Evolutionary conservation across 2,888 invertebrate genomes (phyloP).

Genomic region (Leptopilina syphax): DNA sequence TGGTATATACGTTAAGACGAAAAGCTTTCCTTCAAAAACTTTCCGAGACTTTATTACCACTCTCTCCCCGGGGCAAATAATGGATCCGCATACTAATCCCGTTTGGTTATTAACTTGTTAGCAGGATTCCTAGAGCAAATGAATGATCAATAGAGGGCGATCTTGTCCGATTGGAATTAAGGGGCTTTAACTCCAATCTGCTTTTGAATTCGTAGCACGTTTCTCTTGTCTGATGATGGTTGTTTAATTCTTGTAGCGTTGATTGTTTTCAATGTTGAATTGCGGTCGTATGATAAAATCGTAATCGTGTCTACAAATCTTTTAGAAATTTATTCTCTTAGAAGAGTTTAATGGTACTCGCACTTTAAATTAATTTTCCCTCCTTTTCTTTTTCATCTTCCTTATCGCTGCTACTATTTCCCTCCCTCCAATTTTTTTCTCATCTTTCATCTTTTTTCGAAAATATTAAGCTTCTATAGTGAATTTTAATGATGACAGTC

Average conservation of each 20-base stretch:
- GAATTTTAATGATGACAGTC: no score
- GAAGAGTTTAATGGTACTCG: no score
- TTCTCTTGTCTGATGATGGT: neutral
- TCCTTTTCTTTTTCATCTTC: no score
- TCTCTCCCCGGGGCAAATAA: neutral
- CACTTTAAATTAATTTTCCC: no score
- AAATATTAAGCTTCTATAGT: no score
- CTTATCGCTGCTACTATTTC: no score
- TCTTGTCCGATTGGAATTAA: slow-evolving; percentile 30
- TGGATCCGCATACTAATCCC: slow-evolving; percentile 39
- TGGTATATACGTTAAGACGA: no score
- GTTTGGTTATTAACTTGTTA: slow-evolving; percentile 39
- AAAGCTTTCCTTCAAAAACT: neutral
- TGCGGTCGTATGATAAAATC: neutral
- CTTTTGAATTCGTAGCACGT: slow-evolving; percentile 23
- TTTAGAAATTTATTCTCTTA: no score
- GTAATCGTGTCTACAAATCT: no score
- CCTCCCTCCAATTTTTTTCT: no score
- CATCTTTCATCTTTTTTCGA: no score
- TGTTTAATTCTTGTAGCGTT: slow-evolving; percentile 5
- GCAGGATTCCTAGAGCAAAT: slow-evolving; percentile 25
- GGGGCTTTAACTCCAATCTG: slow-evolving; percentile 15
- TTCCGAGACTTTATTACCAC: slow-evolving; percentile 20
- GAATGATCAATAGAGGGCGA: slow-evolving; percentile 23
- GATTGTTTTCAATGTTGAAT: neutral